Base-by-base conservation (phyloP, 2,888 invertebrate species). In the Leptinotarsa rubiginosa region DNA sequence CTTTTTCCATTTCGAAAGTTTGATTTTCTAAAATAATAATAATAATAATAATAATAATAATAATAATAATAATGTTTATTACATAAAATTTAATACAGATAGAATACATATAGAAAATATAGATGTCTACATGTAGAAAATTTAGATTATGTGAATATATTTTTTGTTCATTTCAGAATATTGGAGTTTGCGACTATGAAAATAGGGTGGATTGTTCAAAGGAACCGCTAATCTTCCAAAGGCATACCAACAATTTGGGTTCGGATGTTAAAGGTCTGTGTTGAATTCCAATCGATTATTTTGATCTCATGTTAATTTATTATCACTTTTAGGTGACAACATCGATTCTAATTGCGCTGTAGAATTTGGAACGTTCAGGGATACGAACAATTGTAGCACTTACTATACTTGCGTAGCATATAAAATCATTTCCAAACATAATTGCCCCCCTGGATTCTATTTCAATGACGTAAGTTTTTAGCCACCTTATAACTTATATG, bases 341-440 rank as follows among this genome's bases (percentile, higher is more conserved):
- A 13, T 20, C 2, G n/a, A 31, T 4, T 49, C 69, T 7, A 81
- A 86, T 16, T 93, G 93, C 83, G 90, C 88, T 22, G 88, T 90
- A 70, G 89, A 90, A 75, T 91, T 91, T 83, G 92, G 92, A 65
- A 89, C 91, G 1, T 93, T 91, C 87, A 89, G 92, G 77, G 92
- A 91, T 85, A 87, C 89, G 73, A 87, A 86, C 31, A 90, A 92
- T 84, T 93, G 93, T 83, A 91, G 90, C 75, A 91, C 91, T 84
- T 93, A 93, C 88, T 93, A 90, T 86, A 90, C 92, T 54, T 93
- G 93, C 83, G 90, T 91, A 15, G 76, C 75, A 13, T 75, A 81
- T 56, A 81, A 80, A 76, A 73, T 81, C 86, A 89, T 84, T 86
- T 91, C 75, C 86, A 90, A 88, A 85, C 92, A 93, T 87, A 87